A percentile compares a stretch with the other conserved stretches of the same genome.
Evolutionary conservation across 2,797 vertebrate genomes (phyloP).

Genomic region (Lutra lutra): DNA sequence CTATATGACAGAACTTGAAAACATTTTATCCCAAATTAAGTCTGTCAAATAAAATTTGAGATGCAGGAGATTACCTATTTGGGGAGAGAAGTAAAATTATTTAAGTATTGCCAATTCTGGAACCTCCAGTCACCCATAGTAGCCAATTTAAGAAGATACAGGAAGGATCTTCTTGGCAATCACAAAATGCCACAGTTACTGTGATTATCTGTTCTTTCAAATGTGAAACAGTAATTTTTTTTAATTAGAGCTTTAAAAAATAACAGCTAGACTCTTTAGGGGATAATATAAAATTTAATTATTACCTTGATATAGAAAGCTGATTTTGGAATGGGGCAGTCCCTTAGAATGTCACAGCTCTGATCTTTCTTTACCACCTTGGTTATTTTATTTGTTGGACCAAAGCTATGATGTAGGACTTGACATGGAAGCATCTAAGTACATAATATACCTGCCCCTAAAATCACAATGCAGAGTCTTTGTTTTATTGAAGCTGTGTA

Average conservation of each 20-base stretch:
- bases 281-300: neutral
- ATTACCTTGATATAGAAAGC: neutral
- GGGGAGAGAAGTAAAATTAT: neutral
- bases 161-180: neutral
- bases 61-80: neutral
- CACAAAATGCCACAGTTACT: neutral
- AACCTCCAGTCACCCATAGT: neutral
- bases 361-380: neutral
- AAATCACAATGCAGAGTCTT: neutral
- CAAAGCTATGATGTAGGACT: neutral
- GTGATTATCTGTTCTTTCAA: neutral
- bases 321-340: neutral
- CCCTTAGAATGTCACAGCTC: neutral
- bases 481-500: neutral
- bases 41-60: constrained; percentile 47
- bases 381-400: neutral
- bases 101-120: neutral
- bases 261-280: neutral
- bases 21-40: constrained; percentile 1
- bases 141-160: neutral
- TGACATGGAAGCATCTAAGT: neutral
- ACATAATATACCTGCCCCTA: neutral
- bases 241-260: neutral
- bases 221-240: constrained; percentile 1
- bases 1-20: neutral